A percentile compares a stretch with the other conserved stretches of the same genome.
phyloP scores from a whole-genome alignment of 2,797 vertebrate species.

The Jordanella pulchra region DNA sequence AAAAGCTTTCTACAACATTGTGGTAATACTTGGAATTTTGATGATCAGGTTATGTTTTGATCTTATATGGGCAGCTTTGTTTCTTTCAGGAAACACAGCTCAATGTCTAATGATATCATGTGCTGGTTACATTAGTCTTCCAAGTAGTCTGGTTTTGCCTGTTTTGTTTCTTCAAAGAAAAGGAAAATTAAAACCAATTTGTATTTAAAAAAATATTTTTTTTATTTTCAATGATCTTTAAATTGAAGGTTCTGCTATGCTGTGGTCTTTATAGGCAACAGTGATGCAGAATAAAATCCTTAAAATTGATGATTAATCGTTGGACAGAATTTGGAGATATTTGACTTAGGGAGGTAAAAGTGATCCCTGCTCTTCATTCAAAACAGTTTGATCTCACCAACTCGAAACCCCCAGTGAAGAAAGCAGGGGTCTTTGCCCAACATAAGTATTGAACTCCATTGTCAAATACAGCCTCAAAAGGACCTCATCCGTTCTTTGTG shows the following conservation, averaged over 20 bases:
- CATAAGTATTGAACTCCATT: background rate
- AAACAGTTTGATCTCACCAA: background rate
- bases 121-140: background rate
- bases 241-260: background rate
- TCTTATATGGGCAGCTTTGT: background rate
- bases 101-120: background rate
- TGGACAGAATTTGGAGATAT: background rate
- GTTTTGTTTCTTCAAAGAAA: conserved; percentile 28
- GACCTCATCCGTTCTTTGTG: too few relatives aligned
- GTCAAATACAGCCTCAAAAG: too few relatives aligned
- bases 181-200: background rate
- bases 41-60: conserved; percentile 2
- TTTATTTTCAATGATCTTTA: background rate
- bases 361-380: background rate
- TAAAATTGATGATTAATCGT: background rate
- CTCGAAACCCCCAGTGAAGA: background rate
- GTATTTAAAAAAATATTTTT: too few relatives aligned
- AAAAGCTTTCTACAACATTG: conserved; percentile 13
- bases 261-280: background rate
- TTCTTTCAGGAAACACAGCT: background rate
- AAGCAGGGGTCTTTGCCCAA: background rate
- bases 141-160: conserved; percentile 18
- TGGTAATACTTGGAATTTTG: conserved; percentile 13
- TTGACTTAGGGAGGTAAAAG: background rate
- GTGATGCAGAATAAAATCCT: background rate